Percentiles rank a stretch among this genome's conserved stretches.
phyloP scores from a whole-genome alignment of 2,888 invertebrate genomes.

The Arctia plantaginis region DNA sequence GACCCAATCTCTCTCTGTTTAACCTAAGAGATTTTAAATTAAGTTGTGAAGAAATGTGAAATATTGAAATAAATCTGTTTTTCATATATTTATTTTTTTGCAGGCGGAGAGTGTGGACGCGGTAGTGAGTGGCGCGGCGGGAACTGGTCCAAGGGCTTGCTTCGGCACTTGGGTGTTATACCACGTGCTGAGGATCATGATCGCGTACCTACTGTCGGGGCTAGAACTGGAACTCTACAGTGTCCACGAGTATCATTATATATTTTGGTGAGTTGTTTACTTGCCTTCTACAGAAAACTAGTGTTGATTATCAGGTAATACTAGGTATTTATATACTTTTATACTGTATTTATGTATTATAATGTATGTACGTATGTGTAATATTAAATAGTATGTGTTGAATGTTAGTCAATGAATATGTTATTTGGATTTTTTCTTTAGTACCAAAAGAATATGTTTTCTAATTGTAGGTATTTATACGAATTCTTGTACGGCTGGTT shows the following conservation, averaged over 20 bases:
- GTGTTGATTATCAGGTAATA: background rate
- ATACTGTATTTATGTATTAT: no score
- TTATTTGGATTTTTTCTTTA: background rate
- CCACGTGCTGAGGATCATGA: slow-evolving; percentile 96
- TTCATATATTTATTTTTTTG: background rate
- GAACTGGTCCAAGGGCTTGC: slow-evolving; percentile 87
- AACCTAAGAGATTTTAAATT: no score
- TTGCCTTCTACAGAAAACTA: background rate
- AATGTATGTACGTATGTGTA: no score
- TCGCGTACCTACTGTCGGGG: slow-evolving; percentile 96
- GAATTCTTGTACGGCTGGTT: slow-evolving; percentile 98
- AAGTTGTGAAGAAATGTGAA: background rate
- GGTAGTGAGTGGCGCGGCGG: slow-evolving; percentile 69
- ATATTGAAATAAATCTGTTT: background rate
- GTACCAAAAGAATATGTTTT: background rate
- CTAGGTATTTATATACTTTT: no score
- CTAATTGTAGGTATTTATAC: slow-evolving; percentile 91
- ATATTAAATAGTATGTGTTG: no score
- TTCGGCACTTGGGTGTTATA: slow-evolving; percentile 98
- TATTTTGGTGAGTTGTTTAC: slow-evolving; percentile 91
- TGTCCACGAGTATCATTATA: slow-evolving; percentile 97
- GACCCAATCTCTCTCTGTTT: no score
- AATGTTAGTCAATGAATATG: no score
- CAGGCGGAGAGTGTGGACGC: slow-evolving; percentile 97
- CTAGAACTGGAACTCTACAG: slow-evolving; percentile 98